Percentiles rank a stretch among this genome's conserved stretches.
phyloP scores from a whole-genome alignment of 2,888 invertebrate species.

The Mesorhabditis sp. region DNA sequence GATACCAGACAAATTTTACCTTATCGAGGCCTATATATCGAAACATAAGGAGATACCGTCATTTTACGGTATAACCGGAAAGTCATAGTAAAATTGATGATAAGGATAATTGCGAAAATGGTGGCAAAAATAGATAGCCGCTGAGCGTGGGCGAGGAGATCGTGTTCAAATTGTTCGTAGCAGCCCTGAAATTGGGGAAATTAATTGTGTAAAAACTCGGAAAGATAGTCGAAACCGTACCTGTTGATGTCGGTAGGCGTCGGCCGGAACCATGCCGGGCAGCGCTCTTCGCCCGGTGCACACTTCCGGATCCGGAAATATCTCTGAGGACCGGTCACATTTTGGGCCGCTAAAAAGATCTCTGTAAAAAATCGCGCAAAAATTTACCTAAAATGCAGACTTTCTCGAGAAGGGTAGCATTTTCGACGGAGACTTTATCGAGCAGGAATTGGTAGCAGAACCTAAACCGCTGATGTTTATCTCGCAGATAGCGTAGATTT shows the following conservation, averaged over 20 bases:
- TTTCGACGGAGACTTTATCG: not conserved
- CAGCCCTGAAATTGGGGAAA: not conserved
- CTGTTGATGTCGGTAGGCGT: not conserved
- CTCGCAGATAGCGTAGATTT: too few relatives aligned
- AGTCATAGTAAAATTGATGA: not conserved
- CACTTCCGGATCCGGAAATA: not conserved
- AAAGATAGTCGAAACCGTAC: not conserved
- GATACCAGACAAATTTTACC: too few relatives aligned
- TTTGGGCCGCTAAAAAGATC: not conserved
- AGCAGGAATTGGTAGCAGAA: not conserved
- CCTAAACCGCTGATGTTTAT: not conserved
- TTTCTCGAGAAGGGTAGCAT: not conserved
- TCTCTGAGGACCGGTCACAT: slow-evolving; percentile 1
- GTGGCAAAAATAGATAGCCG: not conserved
- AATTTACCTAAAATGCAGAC: not conserved
- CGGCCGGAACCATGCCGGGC: not conserved
- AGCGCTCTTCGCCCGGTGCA: not conserved
- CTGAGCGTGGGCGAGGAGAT: not conserved
- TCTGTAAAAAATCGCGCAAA: not conserved
- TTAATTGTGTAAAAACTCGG: not conserved
- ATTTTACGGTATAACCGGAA: not conserved
- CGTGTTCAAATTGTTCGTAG: not conserved
- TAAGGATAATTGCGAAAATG: not conserved
- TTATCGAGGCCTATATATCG: not conserved
- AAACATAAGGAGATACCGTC: not conserved